These are phyloP conservation scores for Troides oblongomaculatus DNA, from an alignment of 2,888 invertebrate genomes.

Conservation along the genomic window DNA sequence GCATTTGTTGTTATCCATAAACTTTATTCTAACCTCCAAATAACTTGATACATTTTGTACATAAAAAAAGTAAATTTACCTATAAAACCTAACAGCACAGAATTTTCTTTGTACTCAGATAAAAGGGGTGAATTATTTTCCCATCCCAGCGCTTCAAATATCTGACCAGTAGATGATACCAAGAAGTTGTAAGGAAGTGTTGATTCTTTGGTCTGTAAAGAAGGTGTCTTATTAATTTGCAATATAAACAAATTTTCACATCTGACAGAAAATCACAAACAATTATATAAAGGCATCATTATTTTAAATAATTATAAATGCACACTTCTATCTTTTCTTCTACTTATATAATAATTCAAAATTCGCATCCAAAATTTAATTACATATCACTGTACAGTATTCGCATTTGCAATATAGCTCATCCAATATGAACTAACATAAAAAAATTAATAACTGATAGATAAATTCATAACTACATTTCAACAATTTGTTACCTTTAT, in stretches of 20 bases:
- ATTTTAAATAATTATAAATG: too few relatives aligned
- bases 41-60: neutral
- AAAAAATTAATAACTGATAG: too few relatives aligned
- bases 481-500: constrained; percentile 58
- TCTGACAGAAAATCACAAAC: too few relatives aligned
- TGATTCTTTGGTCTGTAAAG: neutral
- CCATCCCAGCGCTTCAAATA: constrained; percentile 75
- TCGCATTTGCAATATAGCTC: too few relatives aligned
- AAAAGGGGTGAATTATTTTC: constrained; percentile 49
- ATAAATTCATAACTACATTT: neutral
- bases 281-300: too few relatives aligned
- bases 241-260: too few relatives aligned
- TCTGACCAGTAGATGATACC: constrained; percentile 68
- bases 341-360: too few relatives aligned
- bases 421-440: too few relatives aligned
- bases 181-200: constrained; percentile 70
- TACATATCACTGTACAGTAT: too few relatives aligned
- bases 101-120: constrained; percentile 38
- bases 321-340: too few relatives aligned
- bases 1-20: neutral
- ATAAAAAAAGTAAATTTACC: constrained; percentile 42
- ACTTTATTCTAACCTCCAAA: too few relatives aligned
- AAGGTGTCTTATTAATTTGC: neutral
- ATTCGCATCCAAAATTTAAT: too few relatives aligned
- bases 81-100: constrained; percentile 66